phyloP scores from a whole-genome alignment of 2,888 invertebrate species.

The Folsomia manolachei region DNA sequence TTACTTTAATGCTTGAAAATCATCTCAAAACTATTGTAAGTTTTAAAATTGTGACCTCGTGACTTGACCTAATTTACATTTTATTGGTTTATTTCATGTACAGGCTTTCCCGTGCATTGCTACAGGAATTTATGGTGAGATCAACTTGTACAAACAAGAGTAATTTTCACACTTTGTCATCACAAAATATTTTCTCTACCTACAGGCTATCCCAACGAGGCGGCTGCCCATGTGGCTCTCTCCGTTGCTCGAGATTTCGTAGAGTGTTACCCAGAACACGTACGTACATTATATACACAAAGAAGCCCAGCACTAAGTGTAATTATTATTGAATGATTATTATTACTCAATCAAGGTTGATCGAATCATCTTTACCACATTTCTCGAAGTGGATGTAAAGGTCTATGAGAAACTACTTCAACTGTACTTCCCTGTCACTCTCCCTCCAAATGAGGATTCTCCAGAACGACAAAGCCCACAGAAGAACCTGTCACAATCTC shows the following conservation, averaged over 20 bases:
- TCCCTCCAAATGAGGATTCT: too few relatives aligned
- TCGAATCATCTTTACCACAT: conserved; percentile 76
- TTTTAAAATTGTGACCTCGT: conserved; percentile 11
- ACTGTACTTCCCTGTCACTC: conserved; percentile 70
- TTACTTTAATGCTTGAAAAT: conserved; percentile 61
- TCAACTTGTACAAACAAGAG: too few relatives aligned
- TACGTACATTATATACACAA: neutral
- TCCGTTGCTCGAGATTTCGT: conserved; percentile 66
- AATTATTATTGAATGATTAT: neutral
- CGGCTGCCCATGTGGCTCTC: conserved; percentile 74
- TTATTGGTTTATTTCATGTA: conserved; percentile 8
- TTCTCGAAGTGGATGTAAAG: conserved; percentile 67
- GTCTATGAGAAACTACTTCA: conserved; percentile 71
- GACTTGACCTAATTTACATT: too few relatives aligned
- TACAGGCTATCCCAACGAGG: conserved; percentile 70
- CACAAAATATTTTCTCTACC: too few relatives aligned
- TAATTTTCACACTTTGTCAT: too few relatives aligned
- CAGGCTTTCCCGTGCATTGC: conserved; percentile 83
- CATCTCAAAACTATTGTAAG: conserved; percentile 64
- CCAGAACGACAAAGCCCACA: too few relatives aligned
- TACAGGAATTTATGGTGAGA: conserved; percentile 77
- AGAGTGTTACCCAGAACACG: conserved; percentile 35
- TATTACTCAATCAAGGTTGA: conserved; percentile 60
- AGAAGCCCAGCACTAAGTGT: neutral
- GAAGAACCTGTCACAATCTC: too few relatives aligned